Percentiles rank a stretch among this genome's conserved stretches.
These are phyloP conservation scores for Drosophila arizonae DNA, from an alignment of 1,140 invertebrate genomes.

Conservation along the genomic window DNA sequence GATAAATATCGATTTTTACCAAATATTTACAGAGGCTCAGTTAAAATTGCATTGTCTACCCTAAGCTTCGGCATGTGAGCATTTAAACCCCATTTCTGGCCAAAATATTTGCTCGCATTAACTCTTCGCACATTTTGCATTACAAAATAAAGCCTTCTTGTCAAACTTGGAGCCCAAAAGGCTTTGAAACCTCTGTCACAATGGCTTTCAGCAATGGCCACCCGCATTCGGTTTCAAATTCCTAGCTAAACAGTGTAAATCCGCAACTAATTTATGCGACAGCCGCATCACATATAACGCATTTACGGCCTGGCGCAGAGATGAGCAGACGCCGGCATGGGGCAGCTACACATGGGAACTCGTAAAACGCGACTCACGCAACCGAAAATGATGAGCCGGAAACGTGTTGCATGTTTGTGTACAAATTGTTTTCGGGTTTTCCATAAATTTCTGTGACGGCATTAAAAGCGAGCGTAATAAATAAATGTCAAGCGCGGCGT, in stretches of 20 bases:
- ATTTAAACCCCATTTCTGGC: not conserved
- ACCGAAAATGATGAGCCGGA: slow-evolving; percentile 50
- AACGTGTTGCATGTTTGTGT: slow-evolving; percentile 64
- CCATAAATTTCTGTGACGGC: slow-evolving; percentile 67
- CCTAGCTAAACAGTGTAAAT: slow-evolving; percentile 49
- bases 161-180: not conserved
- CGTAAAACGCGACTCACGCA: slow-evolving; percentile 52
- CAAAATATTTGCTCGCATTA: not conserved
- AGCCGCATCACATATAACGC: slow-evolving; percentile 37
- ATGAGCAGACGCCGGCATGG: slow-evolving; percentile 10
- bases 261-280: slow-evolving; percentile 63
- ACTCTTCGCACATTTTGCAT: slow-evolving; percentile 1
- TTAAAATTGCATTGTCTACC: no score
- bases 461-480: slow-evolving; percentile 59
- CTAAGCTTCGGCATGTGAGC: no score
- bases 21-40: no score
- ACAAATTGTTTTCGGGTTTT: slow-evolving; percentile 62
- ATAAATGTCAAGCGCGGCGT: slow-evolving; percentile 61
- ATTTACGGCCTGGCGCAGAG: slow-evolving; percentile 30
- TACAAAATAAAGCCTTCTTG: not conserved
- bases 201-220: slow-evolving; percentile 30
- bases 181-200: slow-evolving; percentile 15
- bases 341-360: slow-evolving; percentile 14
- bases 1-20: no score
- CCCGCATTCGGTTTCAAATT: slow-evolving; percentile 16